Evolutionary conservation across 2,888 invertebrate species (phyloP), one percentile per base, ranked within the genome.

Genomic region (Chymomyza amoena): DNA sequence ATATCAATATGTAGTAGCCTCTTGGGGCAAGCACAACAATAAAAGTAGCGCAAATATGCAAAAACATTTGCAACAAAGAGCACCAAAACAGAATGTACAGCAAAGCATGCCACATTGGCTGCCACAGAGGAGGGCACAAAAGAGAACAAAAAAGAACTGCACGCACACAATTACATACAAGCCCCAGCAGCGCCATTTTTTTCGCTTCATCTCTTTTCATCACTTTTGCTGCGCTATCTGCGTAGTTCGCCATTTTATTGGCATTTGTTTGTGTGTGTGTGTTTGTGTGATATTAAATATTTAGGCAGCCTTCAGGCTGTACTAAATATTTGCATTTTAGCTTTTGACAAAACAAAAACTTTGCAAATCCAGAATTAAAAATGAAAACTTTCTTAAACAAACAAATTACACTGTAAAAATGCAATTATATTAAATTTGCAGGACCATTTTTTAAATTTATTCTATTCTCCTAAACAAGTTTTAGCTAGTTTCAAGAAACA

Each of bases 321-420:
- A 65, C 25, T 15, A 65, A 65, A 59, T 65, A 64, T 64, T 64
- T 45, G 57, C 64, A 64, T 64, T 56, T 25, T 25, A 13, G 57
- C 57, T 20, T 57, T 57, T 6, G 20, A 7, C 25, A 20, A 54
- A 16, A 54, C 6, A 54, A 54, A 45, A 45, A 45, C 39, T 45
- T 13, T 13, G 10, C 39, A 45, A 45, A 7, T 9, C 6, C 36
- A 7, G 2, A 36, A 13, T 45, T 45, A 45, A 45, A 45, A 45
- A 45, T 32, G 6, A 45, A 45, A 45, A 45, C 39, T 45, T 45
- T 13, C 39, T 45, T 13, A 13, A 39, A 45, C 4, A 45, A 13
- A 13, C 1, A 45, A 45, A 45, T 45, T 13, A 13, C 39, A 45
- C 6, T 45, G 39, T 45, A 13, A 45, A 45, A 45, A 45, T 45